Conservation (phyloP, 2,888 invertebrate species). For the Eupithecia centaureata region DNA sequence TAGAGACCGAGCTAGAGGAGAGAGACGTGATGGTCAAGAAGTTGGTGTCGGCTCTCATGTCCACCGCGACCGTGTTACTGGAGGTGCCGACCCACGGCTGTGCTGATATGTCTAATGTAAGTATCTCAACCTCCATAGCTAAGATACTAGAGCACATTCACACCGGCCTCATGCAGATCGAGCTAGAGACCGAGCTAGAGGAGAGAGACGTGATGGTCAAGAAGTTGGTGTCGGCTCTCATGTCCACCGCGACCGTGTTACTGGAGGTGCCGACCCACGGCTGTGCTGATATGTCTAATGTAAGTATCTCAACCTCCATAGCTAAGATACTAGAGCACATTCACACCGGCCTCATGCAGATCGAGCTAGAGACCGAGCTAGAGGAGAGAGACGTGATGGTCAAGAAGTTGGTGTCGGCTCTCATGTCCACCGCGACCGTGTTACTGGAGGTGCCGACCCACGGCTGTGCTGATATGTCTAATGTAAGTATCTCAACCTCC, state of each 20-base stretch:
- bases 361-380: too few species aligned
- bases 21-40: constrained; percentile 57
- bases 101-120: constrained; percentile 56
- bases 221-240: too few species aligned
- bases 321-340: too few species aligned
- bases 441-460: too few species aligned
- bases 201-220: constrained; percentile 59
- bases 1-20: constrained; percentile 54
- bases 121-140: constrained; percentile 53
- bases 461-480: too few species aligned
- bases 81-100: constrained; percentile 56
- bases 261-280: too few species aligned
- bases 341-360: too few species aligned
- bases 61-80: constrained; percentile 55
- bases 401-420: too few species aligned
- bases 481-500: too few species aligned
- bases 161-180: constrained; percentile 33
- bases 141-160: constrained; percentile 46
- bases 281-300: constrained; percentile 54
- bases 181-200: constrained; percentile 52
- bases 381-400: too few species aligned
- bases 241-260: too few species aligned
- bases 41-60: constrained; percentile 50
- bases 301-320: constrained; percentile 51
- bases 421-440: too few species aligned